phyloP scores from a whole-genome alignment of 1,140 invertebrate genomes.

The Drosophila ohnishii region DNA sequence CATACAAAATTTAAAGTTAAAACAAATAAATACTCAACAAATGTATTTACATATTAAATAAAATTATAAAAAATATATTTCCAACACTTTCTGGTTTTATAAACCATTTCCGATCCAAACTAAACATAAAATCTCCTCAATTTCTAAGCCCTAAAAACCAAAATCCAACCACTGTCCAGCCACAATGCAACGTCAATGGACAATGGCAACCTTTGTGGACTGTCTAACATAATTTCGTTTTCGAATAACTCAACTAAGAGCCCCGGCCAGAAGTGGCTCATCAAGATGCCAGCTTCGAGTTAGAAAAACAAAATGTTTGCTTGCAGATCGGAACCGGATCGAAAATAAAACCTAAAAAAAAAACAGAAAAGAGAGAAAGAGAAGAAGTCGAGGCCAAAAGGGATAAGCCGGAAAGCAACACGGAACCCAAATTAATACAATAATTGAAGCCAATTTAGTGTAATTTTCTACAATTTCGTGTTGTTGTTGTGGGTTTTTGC shows the following conservation, averaged over 20 bases:
- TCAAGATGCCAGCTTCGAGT: constrained; percentile 72
- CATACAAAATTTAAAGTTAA: not conserved
- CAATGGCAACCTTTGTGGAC: constrained; percentile 20
- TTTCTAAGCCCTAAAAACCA: not conserved
- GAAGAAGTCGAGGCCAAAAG: constrained; percentile 57
- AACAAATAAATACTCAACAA: too few species aligned
- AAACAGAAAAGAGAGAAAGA: constrained; percentile 15
- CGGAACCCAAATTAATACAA: constrained; percentile 83
- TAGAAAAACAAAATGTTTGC: constrained; percentile 76
- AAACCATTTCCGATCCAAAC: not conserved
- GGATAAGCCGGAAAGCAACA: constrained; percentile 83
- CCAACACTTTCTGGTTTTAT: too few species aligned
- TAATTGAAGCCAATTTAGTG: constrained; percentile 83
- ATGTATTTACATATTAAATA: not conserved
- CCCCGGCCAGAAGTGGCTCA: constrained; percentile 54
- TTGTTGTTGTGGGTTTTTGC: constrained; percentile 49
- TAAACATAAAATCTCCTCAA: not conserved
- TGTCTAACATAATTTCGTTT: constrained; percentile 71
- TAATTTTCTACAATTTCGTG: constrained; percentile 76
- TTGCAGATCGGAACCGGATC: constrained; percentile 37
- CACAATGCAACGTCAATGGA: constrained; percentile 21
- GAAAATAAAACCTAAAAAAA: constrained; percentile 15
- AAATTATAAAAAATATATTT: not conserved
- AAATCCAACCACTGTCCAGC: constrained; percentile 10
- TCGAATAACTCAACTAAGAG: constrained; percentile 77